A percentile compares a stretch with the other conserved stretches of the same genome.
phyloP scores from a whole-genome alignment of 1,140 invertebrate species.

The Drosophila seguyi region DNA sequence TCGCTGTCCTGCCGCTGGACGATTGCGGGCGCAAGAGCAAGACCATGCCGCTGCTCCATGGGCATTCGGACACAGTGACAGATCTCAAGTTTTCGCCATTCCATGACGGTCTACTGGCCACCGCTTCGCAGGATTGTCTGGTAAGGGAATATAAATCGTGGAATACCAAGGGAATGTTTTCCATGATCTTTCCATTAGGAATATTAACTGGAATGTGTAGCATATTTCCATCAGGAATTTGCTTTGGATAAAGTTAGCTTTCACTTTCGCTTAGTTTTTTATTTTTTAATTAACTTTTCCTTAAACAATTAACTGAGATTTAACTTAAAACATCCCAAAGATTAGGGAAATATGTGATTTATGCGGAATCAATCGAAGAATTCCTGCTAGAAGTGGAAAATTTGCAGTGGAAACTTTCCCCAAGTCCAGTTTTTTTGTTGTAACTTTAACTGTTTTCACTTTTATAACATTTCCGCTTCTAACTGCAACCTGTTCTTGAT shows the following conservation, averaged over 20 bases:
- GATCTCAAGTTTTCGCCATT: constrained; percentile 98
- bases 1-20: constrained; percentile 93
- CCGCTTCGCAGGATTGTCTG: constrained; percentile 95
- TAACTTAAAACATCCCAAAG: not conserved
- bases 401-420: not conserved
- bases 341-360: not conserved
- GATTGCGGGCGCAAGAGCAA: constrained; percentile 94
- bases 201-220: no score
- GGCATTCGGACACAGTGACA: constrained; percentile 95
- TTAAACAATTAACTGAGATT: not conserved
- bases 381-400: not conserved
- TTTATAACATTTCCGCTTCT: not conserved
- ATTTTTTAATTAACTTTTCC: not conserved
- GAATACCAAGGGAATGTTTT: not conserved
- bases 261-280: not conserved
- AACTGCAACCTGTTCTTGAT: not conserved
- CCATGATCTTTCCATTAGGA: no score
- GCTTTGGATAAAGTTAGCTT: not conserved
- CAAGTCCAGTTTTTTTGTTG: constrained; percentile 6
- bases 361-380: not conserved
- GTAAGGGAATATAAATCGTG: constrained; percentile 66
- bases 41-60: constrained; percentile 93
- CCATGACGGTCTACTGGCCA: constrained; percentile 95
- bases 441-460: not conserved
- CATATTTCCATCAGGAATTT: not conserved